These are phyloP conservation scores for Triplophysa yarkandensis DNA, from an alignment of 2,797 vertebrate genomes.

Conservation along the genomic window DNA sequence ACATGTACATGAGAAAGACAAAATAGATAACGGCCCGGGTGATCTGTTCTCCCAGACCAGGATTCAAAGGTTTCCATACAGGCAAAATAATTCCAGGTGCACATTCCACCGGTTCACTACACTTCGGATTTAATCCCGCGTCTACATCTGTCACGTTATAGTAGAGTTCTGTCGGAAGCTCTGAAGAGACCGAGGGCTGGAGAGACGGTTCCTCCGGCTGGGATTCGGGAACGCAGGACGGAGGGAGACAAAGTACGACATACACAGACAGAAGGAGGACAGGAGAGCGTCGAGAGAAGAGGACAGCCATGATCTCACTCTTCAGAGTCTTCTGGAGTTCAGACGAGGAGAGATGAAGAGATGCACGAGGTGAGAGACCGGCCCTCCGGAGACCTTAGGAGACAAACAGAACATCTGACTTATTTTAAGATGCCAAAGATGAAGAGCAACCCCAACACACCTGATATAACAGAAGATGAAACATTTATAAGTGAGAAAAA, in stretches of 20 bases:
- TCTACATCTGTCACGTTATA: slow-evolving; percentile 33
- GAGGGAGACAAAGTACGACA: slow-evolving; percentile 45
- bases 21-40: slow-evolving; percentile 89
- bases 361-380: slow-evolving; percentile 53
- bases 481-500: not conserved
- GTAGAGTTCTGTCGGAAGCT: slow-evolving; percentile 6
- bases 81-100: slow-evolving; percentile 85
- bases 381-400: slow-evolving; percentile 64
- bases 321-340: slow-evolving; percentile 41
- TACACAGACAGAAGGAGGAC: slow-evolving; percentile 56
- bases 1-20: slow-evolving; percentile 90
- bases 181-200: not conserved
- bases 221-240: slow-evolving; percentile 54
- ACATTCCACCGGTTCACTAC: slow-evolving; percentile 70
- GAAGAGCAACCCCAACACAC: not conserved
- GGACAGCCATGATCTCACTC: slow-evolving; percentile 29
- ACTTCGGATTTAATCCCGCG: slow-evolving; percentile 23
- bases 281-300: slow-evolving; percentile 4
- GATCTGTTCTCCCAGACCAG: slow-evolving; percentile 80
- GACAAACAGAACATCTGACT: not conserved
- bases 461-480: not conserved
- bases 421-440: not conserved
- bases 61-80: slow-evolving; percentile 84
- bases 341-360: slow-evolving; percentile 38
- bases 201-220: slow-evolving; percentile 50